Evolutionary conservation across 2,797 vertebrate species (phyloP).

Genomic region (Darevskia mixta): DNA sequence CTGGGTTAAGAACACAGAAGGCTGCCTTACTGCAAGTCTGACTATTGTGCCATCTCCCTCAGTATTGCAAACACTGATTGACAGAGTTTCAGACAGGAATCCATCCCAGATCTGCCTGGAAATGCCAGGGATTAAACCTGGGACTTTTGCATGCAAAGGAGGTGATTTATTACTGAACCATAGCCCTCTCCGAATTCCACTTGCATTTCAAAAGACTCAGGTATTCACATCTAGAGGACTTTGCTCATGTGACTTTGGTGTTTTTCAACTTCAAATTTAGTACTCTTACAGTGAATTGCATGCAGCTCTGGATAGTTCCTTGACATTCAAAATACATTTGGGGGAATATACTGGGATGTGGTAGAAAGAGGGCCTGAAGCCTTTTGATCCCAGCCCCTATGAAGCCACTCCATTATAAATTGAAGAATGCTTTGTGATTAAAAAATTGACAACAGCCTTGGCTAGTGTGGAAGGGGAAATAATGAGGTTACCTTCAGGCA

Average conservation of each 20-base stretch:
- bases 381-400: background rate
- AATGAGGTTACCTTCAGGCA: background rate
- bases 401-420: no score
- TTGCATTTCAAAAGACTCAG: background rate
- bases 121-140: background rate
- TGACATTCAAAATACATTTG: background rate
- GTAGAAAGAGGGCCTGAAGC: background rate
- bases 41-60: background rate
- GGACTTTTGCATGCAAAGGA: background rate
- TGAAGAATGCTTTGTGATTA: background rate
- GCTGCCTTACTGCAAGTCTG: background rate
- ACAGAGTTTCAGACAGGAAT: background rate
- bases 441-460: background rate
- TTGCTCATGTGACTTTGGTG: background rate
- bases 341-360: background rate
- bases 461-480: background rate
- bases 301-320: background rate
- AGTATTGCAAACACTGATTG: background rate
- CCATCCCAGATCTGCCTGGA: background rate
- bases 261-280: background rate
- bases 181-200: background rate
- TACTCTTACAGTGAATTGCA: background rate
- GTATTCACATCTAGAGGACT: background rate
- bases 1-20: background rate
- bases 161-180: background rate